These are phyloP conservation scores for Lepisosteus oculatus DNA, from an alignment of 2,113 vertebrate species.

Conservation along the genomic window DNA sequence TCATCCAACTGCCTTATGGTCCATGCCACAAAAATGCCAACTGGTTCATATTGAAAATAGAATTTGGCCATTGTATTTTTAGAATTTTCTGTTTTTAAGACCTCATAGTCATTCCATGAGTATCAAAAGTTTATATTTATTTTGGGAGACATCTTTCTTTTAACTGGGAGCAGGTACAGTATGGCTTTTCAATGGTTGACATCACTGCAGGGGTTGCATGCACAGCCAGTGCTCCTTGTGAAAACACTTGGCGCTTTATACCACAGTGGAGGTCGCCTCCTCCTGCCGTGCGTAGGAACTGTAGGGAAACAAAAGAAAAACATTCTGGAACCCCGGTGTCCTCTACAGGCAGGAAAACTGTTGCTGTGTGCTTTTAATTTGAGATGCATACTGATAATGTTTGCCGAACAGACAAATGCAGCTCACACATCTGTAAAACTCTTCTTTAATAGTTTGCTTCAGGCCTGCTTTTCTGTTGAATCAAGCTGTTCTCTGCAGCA, in stretches of 20 bases:
- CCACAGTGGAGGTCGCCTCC: background rate
- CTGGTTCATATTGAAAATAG: conserved; percentile 11
- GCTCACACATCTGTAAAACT: no score
- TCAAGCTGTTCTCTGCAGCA: no score
- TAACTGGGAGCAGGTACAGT: conserved; percentile 49
- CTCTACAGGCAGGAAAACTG: no score
- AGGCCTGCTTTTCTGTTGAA: no score
- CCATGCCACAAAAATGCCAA: conserved; percentile 56
- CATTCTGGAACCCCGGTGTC: no score
- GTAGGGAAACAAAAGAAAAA: no score
- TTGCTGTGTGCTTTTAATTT: no score
- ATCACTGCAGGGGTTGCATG: conserved; percentile 23
- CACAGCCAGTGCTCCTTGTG: conserved; percentile 4
- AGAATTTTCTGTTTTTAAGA: conserved; percentile 60
- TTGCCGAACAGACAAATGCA: no score
- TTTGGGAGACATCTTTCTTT: conserved; percentile 52
- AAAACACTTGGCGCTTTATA: background rate
- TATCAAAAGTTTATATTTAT: conserved; percentile 63
- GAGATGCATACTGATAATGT: no score
- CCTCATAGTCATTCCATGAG: conserved; percentile 46
- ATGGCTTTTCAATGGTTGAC: conserved; percentile 41
- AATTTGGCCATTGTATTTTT: conserved; percentile 63
- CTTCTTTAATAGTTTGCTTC: no score
- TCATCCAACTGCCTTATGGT: conserved; percentile 43
- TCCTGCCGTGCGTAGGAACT: no score